Evolutionary conservation across 2,113 vertebrate genomes (phyloP).

Genomic region (Seriola aureovittata): DNA sequence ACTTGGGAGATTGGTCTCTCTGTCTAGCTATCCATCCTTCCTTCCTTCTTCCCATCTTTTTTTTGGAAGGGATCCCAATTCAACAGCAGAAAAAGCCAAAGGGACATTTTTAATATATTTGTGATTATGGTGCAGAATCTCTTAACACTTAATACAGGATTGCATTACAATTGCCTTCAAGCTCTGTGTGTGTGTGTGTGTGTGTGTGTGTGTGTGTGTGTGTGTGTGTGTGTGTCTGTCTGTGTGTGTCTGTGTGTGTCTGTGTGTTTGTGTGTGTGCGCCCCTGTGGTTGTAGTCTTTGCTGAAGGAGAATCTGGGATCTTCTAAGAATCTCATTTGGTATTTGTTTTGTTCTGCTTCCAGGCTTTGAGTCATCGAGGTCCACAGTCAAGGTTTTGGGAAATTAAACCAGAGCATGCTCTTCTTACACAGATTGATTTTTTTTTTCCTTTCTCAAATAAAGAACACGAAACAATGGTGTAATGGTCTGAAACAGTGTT

Average conservation of each 20-base stretch:
- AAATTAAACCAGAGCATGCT: slow-evolving; percentile 27
- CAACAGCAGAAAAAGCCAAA: neutral
- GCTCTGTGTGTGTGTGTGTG: slow-evolving; percentile 3
- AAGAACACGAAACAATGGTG: neutral
- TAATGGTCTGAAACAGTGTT: slow-evolving; percentile 2
- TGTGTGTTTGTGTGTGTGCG: no score
- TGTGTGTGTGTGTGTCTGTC: no score
- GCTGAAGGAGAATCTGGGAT: slow-evolving; percentile 27
- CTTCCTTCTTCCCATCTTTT: no score
- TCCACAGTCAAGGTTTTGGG: slow-evolving; percentile 18
- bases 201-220: neutral
- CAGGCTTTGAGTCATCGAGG: slow-evolving; percentile 32
- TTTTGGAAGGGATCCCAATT: neutral
- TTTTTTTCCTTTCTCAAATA: neutral
- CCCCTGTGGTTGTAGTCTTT: slow-evolving; percentile 4
- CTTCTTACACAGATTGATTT: slow-evolving; percentile 15
- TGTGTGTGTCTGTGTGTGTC: neutral
- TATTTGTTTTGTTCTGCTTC: slow-evolving; percentile 58
- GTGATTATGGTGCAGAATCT: slow-evolving; percentile 1
- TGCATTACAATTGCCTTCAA: neutral
- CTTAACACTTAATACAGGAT: neutral
- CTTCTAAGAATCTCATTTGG: slow-evolving; percentile 42
- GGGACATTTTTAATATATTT: neutral
- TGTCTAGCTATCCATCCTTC: neutral
- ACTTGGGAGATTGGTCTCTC: neutral